Conservation (phyloP, 2,797 vertebrate species). For the Clarias platycephalus region DNA sequence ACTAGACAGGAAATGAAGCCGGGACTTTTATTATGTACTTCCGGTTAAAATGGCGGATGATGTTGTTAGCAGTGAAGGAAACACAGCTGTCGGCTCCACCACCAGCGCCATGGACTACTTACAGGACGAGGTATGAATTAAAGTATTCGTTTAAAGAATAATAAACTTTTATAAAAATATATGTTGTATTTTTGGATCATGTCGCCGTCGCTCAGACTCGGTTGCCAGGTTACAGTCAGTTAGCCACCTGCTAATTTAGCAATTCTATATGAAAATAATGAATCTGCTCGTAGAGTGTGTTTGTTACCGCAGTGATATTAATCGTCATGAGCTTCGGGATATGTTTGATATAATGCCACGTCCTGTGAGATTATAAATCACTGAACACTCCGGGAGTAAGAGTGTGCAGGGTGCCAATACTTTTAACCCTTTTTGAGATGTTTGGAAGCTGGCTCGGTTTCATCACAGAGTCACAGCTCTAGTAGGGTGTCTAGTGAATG, state of each 20-base stretch:
- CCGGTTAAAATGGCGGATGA: slow-evolving; percentile 69
- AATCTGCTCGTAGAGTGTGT: neutral
- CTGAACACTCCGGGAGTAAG: too few relatives aligned
- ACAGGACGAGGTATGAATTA: slow-evolving; percentile 72
- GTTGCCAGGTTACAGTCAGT: neutral
- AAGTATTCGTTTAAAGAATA: too few relatives aligned
- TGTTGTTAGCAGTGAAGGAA: slow-evolving; percentile 42
- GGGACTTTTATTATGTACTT: slow-evolving; percentile 1
- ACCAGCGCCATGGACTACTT: slow-evolving; percentile 69
- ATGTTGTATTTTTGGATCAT: neutral
- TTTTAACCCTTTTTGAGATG: neutral
- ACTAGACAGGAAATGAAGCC: neutral
- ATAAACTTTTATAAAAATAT: neutral
- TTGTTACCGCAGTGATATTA: neutral
- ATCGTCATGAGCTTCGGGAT: neutral
- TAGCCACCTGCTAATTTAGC: neutral
- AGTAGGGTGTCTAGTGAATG: neutral
- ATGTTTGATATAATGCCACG: neutral
- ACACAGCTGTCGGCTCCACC: slow-evolving; percentile 55
- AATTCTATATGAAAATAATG: neutral
- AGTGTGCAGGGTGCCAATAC: neutral
- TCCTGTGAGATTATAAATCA: too few relatives aligned
- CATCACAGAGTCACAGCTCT: neutral
- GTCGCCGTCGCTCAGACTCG: neutral
- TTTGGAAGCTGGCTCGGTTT: neutral